Evolutionary conservation across 2,888 invertebrate genomes (phyloP).

Genomic region (Hydrotaea diabolus): DNA sequence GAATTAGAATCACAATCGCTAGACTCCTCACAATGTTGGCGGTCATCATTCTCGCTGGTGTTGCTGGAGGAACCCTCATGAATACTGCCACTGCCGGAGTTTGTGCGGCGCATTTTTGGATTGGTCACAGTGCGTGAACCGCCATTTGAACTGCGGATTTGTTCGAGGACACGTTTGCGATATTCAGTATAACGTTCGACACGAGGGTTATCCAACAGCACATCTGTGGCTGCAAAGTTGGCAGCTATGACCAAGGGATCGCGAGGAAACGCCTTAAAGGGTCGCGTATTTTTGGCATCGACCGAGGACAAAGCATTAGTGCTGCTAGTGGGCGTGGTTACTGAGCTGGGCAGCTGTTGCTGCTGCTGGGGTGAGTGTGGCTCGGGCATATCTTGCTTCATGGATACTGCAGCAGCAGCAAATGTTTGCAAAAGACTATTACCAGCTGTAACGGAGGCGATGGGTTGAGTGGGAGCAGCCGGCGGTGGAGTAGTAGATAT

Average conservation of each 20-base stretch:
- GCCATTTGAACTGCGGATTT: conserved; percentile 85
- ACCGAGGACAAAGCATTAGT: conserved; percentile 48
- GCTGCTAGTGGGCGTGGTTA: conserved; percentile 68
- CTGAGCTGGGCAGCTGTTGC: conserved; percentile 53
- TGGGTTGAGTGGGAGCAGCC: conserved; percentile 32
- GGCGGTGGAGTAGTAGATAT: conserved; percentile 65
- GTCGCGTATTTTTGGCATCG: conserved; percentile 80
- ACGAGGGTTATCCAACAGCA: conserved; percentile 82
- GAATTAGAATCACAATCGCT: conserved; percentile 78
- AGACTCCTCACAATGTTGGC: conserved; percentile 76
- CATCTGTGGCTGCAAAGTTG: conserved; percentile 82
- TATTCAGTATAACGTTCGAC: conserved; percentile 88
- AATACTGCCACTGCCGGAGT: conserved; percentile 75
- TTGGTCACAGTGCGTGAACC: conserved; percentile 83
- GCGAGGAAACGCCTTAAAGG: conserved; percentile 88
- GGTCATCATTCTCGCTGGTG: conserved; percentile 78
- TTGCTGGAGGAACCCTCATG: conserved; percentile 75
- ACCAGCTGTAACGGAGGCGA: conserved; percentile 53
- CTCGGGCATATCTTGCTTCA: conserved; percentile 43
- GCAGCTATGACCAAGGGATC: conserved; percentile 85
- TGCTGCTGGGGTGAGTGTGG: conserved; percentile 70
- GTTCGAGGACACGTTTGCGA: conserved; percentile 84
- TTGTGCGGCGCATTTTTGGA: conserved; percentile 87
- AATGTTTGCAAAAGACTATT: conserved; percentile 69
- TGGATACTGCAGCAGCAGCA: conserved; percentile 65